Base-by-base conservation (phyloP, 1,140 invertebrate genomes). In the Penaeus chinensis region DNA sequence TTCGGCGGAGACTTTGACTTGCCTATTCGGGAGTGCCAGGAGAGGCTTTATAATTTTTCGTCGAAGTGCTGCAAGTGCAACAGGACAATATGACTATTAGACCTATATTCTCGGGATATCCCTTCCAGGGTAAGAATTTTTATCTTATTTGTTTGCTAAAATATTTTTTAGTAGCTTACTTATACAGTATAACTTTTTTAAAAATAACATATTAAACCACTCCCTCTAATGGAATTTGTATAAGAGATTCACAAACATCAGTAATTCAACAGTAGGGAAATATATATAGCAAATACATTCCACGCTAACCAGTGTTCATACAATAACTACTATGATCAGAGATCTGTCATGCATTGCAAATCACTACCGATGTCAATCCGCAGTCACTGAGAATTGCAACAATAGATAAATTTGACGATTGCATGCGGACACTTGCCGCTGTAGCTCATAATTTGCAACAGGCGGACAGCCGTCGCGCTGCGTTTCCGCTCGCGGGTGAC, bases 81-180 rank as follows among this genome's bases (percentile, higher is more conserved):
- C 27, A 20, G 19, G 16, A 7, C 69, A 77, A 74, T 37, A 87
- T 87, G 85, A 87, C 85, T 22, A 87, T 87, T 66, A 74, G 85
- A 19, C 85, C 85, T 24, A 87, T 87, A 66, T 87, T 87, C 71
- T 83, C 85, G 27, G 85, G 85, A 8, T 87, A 87, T 65, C 85
- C 85, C 11, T 87, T 87, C 74, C 85, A 87, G 71, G 85, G 85
- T 87, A 83, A 87, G 85, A 37, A 11, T 27, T 76, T 47, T 19
- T 54, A 74, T n/a, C 19, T 20, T 81, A 18, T 82, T 22, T 20
- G 10, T 19, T 7, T 5, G 10, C 16, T 65, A 63, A 4, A 32
- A 24, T 42, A 22, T 65, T 7, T 22, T 11, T 69, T 37, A n/a
- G 37, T 19, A 37, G 27, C 3, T 11, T 62, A 61, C 13, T 63